Evolutionary conservation across 2,888 invertebrate genomes (phyloP), one percentile per base, ranked within the genome.

Genomic region (Taphrorychus bicolor): DNA sequence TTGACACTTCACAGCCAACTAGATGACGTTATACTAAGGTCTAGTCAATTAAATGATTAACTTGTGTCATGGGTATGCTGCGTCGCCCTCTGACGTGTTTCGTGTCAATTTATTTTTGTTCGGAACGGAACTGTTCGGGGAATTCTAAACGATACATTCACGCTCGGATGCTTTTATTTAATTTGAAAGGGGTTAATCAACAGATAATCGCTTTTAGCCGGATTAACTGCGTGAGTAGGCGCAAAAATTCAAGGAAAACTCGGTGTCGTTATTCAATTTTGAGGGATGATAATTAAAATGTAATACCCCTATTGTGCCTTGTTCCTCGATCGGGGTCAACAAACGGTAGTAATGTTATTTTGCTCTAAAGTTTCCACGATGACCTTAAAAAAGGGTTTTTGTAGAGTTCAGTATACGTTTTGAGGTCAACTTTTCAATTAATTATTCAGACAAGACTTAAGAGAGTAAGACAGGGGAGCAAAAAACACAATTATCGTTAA

Each of bases 141-240:
- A 48, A 63, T 51, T 45, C 17, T 14, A 21, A 63, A 57, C 51
- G 16, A 23, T 57, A 57, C 48, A 57, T 63, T 57, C 51, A 63
- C 51, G 57, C 51, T 22, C 41, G 51, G 49, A 51, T 57, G 57
- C 57, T 63, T 57, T 57, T 57, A 63, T 63, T 63, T 57, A 51
- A 63, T 63, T 63, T 63, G 57, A 49, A 57, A 63, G 24, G 22
- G 49, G 51, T 63, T 63, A 51, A 63, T 57, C 54, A 48, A 51
- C 57, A 57, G 49, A 63, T 56, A 57, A 63, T 63, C 51, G 57
- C 63, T 63, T 57, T 63, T 51, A 63, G 63, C 11, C 4, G 22
- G 56, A 63, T 57, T 58, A 63, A 57, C 54, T 32, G 5, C 21
- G 42, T 21, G 19, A 52, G 49, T 7, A 16, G 21, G 21, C 41